Evolutionary conservation across 2,888 invertebrate species (phyloP).

Genomic region (Heteromurus nitidus): DNA sequence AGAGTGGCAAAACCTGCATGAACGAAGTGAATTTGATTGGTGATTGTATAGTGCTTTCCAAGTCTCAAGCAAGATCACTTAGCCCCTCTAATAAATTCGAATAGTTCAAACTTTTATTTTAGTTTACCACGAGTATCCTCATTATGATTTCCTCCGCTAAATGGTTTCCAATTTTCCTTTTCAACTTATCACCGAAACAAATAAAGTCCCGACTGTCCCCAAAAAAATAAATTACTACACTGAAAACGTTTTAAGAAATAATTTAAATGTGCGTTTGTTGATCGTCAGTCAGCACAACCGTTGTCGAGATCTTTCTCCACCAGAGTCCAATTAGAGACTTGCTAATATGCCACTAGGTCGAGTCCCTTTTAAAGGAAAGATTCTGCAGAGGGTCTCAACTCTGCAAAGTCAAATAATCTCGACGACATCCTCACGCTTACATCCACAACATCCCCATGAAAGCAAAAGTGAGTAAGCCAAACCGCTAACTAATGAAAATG

Average conservation of each 20-base stretch:
- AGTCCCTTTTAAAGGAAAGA: slow-evolving; percentile 59
- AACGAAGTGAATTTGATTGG: no score
- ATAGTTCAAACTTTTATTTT: background rate
- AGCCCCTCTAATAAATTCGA: no score
- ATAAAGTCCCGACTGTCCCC: background rate
- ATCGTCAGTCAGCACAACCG: slow-evolving; percentile 2
- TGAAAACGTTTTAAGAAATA: background rate
- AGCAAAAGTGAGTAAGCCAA: slow-evolving; percentile 49
- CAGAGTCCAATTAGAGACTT: slow-evolving; percentile 47
- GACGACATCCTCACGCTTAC: background rate
- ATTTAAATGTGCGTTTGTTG: background rate
- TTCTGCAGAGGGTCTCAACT: slow-evolving; percentile 6
- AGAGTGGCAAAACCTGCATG: slow-evolving; percentile 35
- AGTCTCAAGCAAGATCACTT: no score
- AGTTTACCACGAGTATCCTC: slow-evolving; percentile 43
- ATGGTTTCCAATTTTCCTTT: background rate
- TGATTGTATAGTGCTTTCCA: no score
- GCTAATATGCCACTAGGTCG: slow-evolving; percentile 43
- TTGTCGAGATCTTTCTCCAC: slow-evolving; percentile 29
- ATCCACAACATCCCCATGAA: slow-evolving; percentile 30
- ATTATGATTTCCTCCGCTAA: slow-evolving; percentile 18
- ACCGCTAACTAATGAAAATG: slow-evolving; percentile 9
- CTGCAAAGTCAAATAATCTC: background rate
- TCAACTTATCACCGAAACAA: background rate
- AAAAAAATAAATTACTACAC: background rate